Percentiles rank a stretch among this genome's conserved stretches.
These are phyloP conservation scores for Cacoxenus indagator DNA, from an alignment of 2,888 invertebrate genomes.

Conservation along the genomic window DNA sequence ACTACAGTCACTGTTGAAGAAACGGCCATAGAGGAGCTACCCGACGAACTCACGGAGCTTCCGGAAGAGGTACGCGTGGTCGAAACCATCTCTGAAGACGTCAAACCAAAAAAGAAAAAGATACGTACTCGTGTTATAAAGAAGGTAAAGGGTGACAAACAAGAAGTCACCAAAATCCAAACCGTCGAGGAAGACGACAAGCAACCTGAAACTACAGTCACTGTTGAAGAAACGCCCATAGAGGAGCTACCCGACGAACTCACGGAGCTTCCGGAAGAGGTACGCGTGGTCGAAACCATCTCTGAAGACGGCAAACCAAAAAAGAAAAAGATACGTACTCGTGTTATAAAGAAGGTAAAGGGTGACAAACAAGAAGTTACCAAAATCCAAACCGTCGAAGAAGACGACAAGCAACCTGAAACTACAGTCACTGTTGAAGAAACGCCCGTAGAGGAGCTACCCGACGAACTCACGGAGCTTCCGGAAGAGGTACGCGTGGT, in stretches of 20 bases:
- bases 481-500: slow-evolving; percentile 37
- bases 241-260: slow-evolving; percentile 31
- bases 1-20: slow-evolving; percentile 27
- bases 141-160: slow-evolving; percentile 39
- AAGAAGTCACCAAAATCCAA: slow-evolving; percentile 38
- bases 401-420: slow-evolving; percentile 36
- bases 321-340: slow-evolving; percentile 43
- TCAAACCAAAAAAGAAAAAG: slow-evolving; percentile 32
- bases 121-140: slow-evolving; percentile 37
- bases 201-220: slow-evolving; percentile 31
- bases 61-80: slow-evolving; percentile 29
- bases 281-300: slow-evolving; percentile 35
- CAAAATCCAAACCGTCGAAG: slow-evolving; percentile 41
- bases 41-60: slow-evolving; percentile 17
- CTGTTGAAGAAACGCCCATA: slow-evolving; percentile 32
- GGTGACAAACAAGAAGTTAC: slow-evolving; percentile 41
- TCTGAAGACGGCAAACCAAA: slow-evolving; percentile 39
- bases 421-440: slow-evolving; percentile 39
- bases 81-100: slow-evolving; percentile 32
- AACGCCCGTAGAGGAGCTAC: slow-evolving; percentile 22
- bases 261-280: slow-evolving; percentile 37
- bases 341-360: slow-evolving; percentile 41
- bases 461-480: slow-evolving; percentile 31
- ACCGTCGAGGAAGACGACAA: slow-evolving; percentile 33
- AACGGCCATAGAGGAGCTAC: slow-evolving; percentile 10